Conservation (phyloP, 2,113 vertebrate genomes). For the Ovis canadensis region DNA sequence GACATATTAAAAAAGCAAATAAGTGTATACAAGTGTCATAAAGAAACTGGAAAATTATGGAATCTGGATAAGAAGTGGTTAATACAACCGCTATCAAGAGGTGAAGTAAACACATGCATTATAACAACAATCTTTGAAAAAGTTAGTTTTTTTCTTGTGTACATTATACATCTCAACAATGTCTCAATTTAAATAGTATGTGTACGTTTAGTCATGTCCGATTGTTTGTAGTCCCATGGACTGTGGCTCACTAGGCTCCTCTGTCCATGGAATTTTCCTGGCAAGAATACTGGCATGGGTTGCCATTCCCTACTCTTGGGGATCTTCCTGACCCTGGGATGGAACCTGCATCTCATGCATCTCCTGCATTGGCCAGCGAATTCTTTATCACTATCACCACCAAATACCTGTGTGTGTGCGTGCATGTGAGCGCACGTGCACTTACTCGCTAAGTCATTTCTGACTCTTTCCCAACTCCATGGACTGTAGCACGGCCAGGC, state of each 20-base stretch:
- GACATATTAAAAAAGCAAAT: neutral
- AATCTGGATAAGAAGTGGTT: neutral
- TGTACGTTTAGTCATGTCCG: rapidly evolving
- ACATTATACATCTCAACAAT: neutral
- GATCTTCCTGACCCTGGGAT: neutral
- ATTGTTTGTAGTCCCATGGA: neutral
- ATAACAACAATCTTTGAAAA: neutral
- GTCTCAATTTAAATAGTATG: neutral
- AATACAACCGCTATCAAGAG: neutral
- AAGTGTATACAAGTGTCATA: neutral
- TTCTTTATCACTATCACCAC: neutral
- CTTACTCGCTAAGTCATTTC: neutral
- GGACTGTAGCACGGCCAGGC: neutral
- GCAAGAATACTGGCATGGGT: neutral
- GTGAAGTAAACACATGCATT: neutral
- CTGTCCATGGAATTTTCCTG: neutral
- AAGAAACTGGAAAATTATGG: neutral
- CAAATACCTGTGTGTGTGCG: neutral
- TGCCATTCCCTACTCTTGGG: neutral
- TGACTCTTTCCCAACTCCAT: neutral
- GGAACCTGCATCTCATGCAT: neutral
- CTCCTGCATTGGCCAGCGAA: neutral
- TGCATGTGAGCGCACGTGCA: rapidly evolving
- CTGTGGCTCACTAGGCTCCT: neutral
- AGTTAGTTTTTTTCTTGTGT: neutral